Percentiles rank a stretch among this genome's conserved stretches.
Evolutionary conservation across 2,888 invertebrate genomes (phyloP).

Genomic region (Meganola albula): DNA sequence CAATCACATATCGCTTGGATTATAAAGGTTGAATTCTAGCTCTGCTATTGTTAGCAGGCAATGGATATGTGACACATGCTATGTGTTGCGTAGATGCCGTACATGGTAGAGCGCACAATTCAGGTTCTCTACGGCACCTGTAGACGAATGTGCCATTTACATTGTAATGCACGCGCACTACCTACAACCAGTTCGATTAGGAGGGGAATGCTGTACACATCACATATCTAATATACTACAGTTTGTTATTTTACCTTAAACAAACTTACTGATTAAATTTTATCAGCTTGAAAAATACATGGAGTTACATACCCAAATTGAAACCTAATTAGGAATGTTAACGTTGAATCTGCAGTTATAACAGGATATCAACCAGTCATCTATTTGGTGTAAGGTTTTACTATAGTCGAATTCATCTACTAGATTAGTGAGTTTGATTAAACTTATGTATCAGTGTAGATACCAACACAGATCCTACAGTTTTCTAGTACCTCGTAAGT

Average conservation of each 20-base stretch:
- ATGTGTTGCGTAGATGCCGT: constrained; percentile 40
- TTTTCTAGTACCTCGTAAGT: too few relatives aligned
- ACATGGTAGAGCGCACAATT: constrained; percentile 43
- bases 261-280: background rate
- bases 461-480: too few relatives aligned
- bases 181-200: constrained; percentile 68
- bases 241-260: constrained; percentile 13
- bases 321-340: too few relatives aligned
- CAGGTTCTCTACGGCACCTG: constrained; percentile 66
- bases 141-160: constrained; percentile 72
- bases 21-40: constrained; percentile 13
- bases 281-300: too few relatives aligned
- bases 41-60: constrained; percentile 28
- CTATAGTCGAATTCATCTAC: too few relatives aligned
- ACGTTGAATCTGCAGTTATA: too few relatives aligned
- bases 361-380: too few relatives aligned
- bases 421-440: too few relatives aligned
- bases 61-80: constrained; percentile 40
- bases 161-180: constrained; percentile 68
- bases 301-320: too few relatives aligned
- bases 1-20: constrained; percentile 28
- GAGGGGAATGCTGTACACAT: constrained; percentile 66
- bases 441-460: too few relatives aligned
- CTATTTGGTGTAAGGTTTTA: too few relatives aligned
- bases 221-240: constrained; percentile 23